Conservation (phyloP, 2,888 invertebrate genomes). For the Mimachlamys varia region DNA sequence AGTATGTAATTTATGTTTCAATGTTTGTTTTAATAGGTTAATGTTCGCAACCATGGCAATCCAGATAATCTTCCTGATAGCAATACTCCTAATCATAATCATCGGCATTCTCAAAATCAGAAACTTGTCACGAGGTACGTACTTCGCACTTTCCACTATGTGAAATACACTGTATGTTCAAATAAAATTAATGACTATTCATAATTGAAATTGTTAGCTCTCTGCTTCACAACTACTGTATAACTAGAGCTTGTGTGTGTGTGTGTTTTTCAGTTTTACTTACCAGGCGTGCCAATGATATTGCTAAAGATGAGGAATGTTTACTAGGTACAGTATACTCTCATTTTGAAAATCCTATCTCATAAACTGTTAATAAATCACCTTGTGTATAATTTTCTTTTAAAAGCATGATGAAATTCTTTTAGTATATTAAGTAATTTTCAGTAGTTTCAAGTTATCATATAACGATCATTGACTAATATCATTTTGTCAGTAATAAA, state of each 20-base stretch:
- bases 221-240: neutral
- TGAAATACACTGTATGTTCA: neutral
- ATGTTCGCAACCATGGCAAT: neutral
- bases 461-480: no score
- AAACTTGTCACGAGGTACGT: neutral
- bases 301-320: neutral
- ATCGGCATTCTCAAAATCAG: neutral
- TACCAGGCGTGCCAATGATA: neutral
- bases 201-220: no score
- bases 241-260: neutral
- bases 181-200: neutral
- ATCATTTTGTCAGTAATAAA: no score
- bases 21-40: neutral
- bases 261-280: neutral
- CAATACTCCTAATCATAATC: neutral
- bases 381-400: neutral
- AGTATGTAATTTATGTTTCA: neutral
- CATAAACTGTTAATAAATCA: neutral
- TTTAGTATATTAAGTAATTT: neutral
- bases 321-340: neutral
- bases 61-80: neutral
- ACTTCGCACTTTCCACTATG: neutral
- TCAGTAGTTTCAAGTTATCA: no score
- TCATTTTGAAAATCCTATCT: neutral
- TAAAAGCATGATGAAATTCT: neutral